Base-by-base conservation (phyloP, 1,140 invertebrate species). In the Caerostris extrusa region DNA sequence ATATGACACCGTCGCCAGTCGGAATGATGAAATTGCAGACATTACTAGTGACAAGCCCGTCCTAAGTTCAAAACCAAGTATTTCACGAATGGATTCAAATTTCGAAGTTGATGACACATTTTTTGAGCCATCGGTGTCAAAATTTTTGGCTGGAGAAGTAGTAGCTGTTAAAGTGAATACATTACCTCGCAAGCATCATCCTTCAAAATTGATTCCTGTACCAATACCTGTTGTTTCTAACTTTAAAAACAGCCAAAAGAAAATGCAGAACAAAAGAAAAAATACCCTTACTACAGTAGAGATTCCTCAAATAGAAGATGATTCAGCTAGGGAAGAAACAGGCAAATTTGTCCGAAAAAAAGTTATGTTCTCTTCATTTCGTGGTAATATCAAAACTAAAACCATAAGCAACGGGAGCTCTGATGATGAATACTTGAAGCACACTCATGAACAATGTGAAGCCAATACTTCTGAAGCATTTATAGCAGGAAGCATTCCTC, bases 331-430 rank as follows among this genome's bases (percentile, higher is more conserved):
- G 7, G 53, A 50, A 4, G 50, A 2, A 60, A 60, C 7, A 58
- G 57, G 50, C 3, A 85, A 60, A n/a, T 10, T 85, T 85, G 17
- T 55, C 34, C 8, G 57, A 19, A 60, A 5, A 5, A 12, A 71
- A 57, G 7, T 14, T 7, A 56, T n/a, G n/a, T 77, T 90, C 71
- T 90, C 69, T 69, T 90, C 88, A 55, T 90, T 90, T 77, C 61
- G 55, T n/a, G 14, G 34, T 17, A 34, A 67, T 5, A 50, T 56
- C 3, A 88, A 67, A 34, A 12, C 3, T 17, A 85, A 10, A 10
- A 34, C 7, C 3, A 17, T 7, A 58, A n/a, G 17, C 83, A 34
- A 8, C 34, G 34, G 34, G 34, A 34, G 34, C 34, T 34, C 34
- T 34, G 34, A 34, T 34, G 34, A n/a, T n/a, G n/a, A n/a, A n/a